Conservation (phyloP, 2,113 vertebrate species). For the Nothocercus nigrocapillus region DNA sequence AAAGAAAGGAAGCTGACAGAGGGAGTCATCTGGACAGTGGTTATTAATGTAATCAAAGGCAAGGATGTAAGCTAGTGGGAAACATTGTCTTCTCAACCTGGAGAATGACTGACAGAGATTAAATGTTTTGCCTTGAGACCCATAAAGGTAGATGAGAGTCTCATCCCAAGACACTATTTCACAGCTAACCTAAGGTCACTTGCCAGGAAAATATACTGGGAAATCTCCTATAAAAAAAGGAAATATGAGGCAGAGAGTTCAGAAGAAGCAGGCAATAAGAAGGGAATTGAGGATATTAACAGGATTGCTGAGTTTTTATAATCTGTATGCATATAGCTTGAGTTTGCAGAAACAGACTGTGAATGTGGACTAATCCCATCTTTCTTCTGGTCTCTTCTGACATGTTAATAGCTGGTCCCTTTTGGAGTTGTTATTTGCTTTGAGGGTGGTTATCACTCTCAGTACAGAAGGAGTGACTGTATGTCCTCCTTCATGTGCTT, state of each 20-base stretch:
- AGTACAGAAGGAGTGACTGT: neutral
- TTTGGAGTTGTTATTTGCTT: neutral
- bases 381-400: neutral
- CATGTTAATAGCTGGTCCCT: neutral
- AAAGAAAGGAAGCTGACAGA: neutral
- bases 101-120: neutral
- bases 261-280: neutral
- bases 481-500: neutral
- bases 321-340: neutral
- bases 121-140: neutral
- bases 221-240: neutral
- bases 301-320: neutral
- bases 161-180: neutral
- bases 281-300: neutral
- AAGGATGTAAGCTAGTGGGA: neutral
- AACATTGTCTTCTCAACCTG: neutral
- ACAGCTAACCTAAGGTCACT: neutral
- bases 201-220: neutral
- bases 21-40: neutral
- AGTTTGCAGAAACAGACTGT: neutral
- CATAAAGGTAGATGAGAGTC: neutral
- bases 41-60: neutral
- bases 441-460: neutral
- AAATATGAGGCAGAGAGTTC: neutral
- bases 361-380: neutral